phyloP scores from a whole-genome alignment of 64 coral and sea anemone species.

The Dendrophyllia cribrosa region DNA sequence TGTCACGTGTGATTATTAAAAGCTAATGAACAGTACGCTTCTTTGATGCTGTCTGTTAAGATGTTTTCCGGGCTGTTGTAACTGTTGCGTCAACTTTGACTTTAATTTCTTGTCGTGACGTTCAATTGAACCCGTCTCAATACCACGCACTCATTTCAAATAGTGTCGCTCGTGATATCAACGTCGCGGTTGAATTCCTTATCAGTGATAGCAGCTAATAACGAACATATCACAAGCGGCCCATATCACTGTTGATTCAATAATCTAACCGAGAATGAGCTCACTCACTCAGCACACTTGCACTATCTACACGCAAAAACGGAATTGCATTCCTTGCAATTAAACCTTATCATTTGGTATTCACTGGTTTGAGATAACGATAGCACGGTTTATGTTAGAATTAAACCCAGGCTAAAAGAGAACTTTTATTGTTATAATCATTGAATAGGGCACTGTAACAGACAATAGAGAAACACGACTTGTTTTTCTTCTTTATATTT shows the following conservation, averaged over 20 bases:
- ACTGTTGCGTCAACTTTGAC: too few relatives aligned
- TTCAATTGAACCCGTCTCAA: background rate
- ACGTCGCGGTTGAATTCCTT: background rate
- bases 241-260: background rate
- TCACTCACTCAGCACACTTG: background rate
- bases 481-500: background rate
- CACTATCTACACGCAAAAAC: constrained; percentile 12
- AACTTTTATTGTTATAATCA: too few relatives aligned
- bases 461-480: background rate
- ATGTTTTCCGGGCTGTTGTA: too few relatives aligned
- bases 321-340: background rate
- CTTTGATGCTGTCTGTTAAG: too few relatives aligned
- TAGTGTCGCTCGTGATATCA: background rate
- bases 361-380: background rate
- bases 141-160: background rate
- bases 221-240: background rate
- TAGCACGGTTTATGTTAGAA: background rate
- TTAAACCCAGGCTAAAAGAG: background rate
- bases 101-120: constrained; percentile 6
- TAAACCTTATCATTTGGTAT: background rate
- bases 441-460: background rate
- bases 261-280: background rate
- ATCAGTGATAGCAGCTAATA: background rate
- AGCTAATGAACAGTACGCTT: too few relatives aligned
- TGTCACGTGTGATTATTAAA: too few relatives aligned